These are phyloP conservation scores for Sebastes matsubarae DNA, from an alignment of 2,797 vertebrate genomes.

Conservation along the genomic window DNA sequence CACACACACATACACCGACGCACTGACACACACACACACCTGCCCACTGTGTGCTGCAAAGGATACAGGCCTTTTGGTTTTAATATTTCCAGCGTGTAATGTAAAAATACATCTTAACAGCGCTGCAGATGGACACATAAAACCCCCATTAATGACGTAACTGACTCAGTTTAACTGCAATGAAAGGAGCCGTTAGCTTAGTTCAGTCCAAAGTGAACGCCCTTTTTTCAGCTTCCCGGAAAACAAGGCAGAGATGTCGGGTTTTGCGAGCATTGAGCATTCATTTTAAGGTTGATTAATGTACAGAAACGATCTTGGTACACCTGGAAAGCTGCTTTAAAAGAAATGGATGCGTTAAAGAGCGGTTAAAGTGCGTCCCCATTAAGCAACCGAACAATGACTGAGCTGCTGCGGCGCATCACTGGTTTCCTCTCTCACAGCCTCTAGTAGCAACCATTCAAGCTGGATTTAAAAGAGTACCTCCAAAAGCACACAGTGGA, in stretches of 20 bases:
- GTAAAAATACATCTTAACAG: background rate
- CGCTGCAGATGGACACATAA: too few relatives aligned
- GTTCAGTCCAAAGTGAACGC: slow-evolving; percentile 71
- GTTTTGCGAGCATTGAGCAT: background rate
- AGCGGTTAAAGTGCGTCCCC: slow-evolving; percentile 13
- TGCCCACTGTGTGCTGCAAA: slow-evolving; percentile 38
- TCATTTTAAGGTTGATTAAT: background rate
- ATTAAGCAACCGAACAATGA: slow-evolving; percentile 67
- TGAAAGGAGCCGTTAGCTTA: slow-evolving; percentile 28
- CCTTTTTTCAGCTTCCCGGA: slow-evolving; percentile 75
- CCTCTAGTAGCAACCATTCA: background rate
- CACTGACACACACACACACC: slow-evolving; percentile 38
- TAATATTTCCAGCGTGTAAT: background rate
- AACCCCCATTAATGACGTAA: background rate
- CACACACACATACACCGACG: background rate
- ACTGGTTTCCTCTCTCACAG: slow-evolving; percentile 32
- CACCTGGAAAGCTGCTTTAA: fast-evolving
- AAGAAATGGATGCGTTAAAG: slow-evolving; percentile 9
- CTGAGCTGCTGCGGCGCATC: slow-evolving; percentile 59
- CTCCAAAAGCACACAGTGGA: background rate
- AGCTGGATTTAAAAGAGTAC: background rate
- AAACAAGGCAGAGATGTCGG: slow-evolving; percentile 22
- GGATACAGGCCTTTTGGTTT: background rate
- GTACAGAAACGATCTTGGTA: fast-evolving
- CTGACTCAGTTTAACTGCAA: background rate